Percentiles rank a stretch among this genome's conserved stretches.
These are phyloP conservation scores for Diploptera punctata DNA, from an alignment of 2,888 invertebrate genomes.

Conservation along the genomic window DNA sequence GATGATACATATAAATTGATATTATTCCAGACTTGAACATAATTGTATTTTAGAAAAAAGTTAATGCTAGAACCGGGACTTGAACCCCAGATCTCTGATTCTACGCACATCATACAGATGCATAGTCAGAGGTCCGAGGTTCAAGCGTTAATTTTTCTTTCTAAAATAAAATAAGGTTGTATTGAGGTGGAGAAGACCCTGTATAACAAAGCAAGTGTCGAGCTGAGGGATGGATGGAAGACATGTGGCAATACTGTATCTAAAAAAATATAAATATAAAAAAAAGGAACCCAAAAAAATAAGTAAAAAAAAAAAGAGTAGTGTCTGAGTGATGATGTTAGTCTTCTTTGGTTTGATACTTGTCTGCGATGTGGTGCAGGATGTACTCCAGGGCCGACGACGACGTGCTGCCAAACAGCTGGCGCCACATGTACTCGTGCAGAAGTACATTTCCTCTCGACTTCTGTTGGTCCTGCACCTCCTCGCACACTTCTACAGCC, in stretches of 20 bases:
- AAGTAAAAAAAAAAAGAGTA: background rate
- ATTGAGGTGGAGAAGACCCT: too few species aligned
- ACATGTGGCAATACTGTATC: slow-evolving; percentile 30
- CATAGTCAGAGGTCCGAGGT: too few species aligned
- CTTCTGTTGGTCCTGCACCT: slow-evolving; percentile 57
- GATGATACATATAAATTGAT: too few species aligned
- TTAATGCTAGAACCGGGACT: too few species aligned
- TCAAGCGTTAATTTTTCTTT: too few species aligned
- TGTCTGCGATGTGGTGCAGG: slow-evolving; percentile 55
- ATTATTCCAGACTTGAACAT: too few species aligned
- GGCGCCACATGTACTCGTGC: slow-evolving; percentile 56
- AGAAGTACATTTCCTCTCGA: slow-evolving; percentile 53
- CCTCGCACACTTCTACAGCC: slow-evolving; percentile 62
- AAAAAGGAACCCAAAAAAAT: slow-evolving; percentile 24
- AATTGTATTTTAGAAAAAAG: too few species aligned
- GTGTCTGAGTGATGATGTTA: background rate
- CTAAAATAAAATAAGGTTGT: too few species aligned
- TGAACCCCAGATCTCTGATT: too few species aligned
- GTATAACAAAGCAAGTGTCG: too few species aligned
- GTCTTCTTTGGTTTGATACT: slow-evolving; percentile 35
- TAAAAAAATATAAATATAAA: slow-evolving; percentile 28
- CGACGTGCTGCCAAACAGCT: slow-evolving; percentile 53
- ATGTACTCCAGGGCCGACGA: slow-evolving; percentile 54
- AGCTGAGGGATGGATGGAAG: too few species aligned
- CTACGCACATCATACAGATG: too few species aligned